Base-by-base conservation (phyloP, 1,140 invertebrate species). In the Apis dorsata region DNA sequence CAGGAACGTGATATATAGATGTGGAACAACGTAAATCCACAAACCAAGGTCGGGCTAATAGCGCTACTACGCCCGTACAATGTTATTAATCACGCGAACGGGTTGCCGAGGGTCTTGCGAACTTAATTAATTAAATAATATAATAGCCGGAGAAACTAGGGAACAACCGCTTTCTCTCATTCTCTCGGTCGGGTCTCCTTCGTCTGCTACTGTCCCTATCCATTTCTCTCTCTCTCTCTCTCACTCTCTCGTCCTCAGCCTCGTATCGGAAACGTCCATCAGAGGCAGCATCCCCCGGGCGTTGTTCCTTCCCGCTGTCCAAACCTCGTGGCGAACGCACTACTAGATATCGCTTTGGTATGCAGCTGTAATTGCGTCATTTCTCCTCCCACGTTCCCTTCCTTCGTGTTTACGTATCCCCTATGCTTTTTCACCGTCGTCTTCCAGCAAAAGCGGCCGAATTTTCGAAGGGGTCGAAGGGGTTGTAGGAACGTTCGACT, bases 111-210 rank as follows among this genome's bases (percentile, higher is more conserved):
- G 88, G 90, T 90, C 90, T 92, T 86, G 89, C 86, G 86, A 92
- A 91, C 91, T 92, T 91, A 91, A 93, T 93, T 92, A 92, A 93
- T 92, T 93, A 92, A 93, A 92, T 92, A 92, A 90, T 91, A 91
- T 92, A 93, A 93, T 92, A 90, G 88, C 86, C 88, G 83, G 90
- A 82, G 86, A 87, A 86, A 84, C 76, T 84, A 85, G 90, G 86
- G 83, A 89, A 88, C 83, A 83, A 86, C 79, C 82, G 24, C 79
- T 70, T 49, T 70, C 65, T 69, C 63, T 63, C 74, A 21, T 28
- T 79, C 71, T 72, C 79, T 79, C 79, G 49, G 19, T 4, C 60
- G 11, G 34, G 71, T 80, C 59, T 51, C 63, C 60, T 53, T 57
- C 81, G 55, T 13, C 70, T 53, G 62, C n/a, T 49, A 15, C 59